Evolutionary conservation across 2,797 vertebrate genomes (phyloP), one percentile per base, ranked within the genome.

Genomic region (Bovichtus diacanthus): DNA sequence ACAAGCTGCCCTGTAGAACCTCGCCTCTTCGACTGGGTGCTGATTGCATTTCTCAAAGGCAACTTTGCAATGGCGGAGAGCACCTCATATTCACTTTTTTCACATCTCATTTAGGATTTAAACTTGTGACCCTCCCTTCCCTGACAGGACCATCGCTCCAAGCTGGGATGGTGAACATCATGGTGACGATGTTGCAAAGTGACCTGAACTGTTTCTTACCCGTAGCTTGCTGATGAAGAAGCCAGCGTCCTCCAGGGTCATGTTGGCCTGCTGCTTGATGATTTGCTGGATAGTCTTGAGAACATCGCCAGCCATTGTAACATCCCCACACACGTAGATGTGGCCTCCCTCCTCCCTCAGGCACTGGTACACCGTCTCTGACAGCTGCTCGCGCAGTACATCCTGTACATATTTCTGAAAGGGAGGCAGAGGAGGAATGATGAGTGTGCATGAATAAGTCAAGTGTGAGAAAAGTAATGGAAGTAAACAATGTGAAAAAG

Each of bases 251-350:
- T 99, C 98, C 6, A 94, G 91, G 0, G 94, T 95, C 92, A 99
- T 96, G 87, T 93, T 95, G 75, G 97, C 98, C 70, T 98, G 95
- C 87, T 97, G 96, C 74, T 95, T 95, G 88, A 97, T 86, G 76
- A 99, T 96, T 77, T 95, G 93, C 91, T 99, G 98, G 80, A 99
- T 60, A 1, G 97, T 96, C 94, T 99, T 99, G 74, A 99, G 96
- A 55, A 99, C 98, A 0, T 99, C 98, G 1, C 98, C 97, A 0
- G 98, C 98, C 98, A 99, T 99, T 19, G 97, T 99, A 55, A 99
- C 98, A 0, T 99, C 98, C 18, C 98, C 98, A 0, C 98, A 99
- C 70, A 99, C 97, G 0, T 99, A 99, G 82, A 99, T 94, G 93
- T 99, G 98, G 59, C 98, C 98, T 12, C 96, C 95, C 64, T 98